Evolutionary conservation across 2,797 vertebrate species (phyloP).

Genomic region (Hypotaenidia okinawae): DNA sequence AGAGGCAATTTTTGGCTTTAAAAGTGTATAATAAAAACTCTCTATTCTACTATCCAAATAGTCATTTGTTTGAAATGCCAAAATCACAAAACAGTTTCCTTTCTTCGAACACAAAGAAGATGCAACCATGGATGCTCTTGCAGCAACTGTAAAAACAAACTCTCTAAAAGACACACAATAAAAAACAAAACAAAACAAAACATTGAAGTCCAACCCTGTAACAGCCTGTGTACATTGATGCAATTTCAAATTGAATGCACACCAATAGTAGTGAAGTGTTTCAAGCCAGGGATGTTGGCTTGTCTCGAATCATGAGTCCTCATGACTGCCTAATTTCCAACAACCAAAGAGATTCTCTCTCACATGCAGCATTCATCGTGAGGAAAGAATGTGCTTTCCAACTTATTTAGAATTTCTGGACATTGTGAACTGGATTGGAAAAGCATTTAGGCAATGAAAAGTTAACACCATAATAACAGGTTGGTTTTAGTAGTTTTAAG

Average conservation of each 20-base stretch:
- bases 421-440: neutral
- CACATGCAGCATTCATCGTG: neutral
- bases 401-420: neutral
- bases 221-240: neutral
- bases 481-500: neutral
- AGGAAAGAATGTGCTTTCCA: neutral
- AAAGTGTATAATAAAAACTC: neutral
- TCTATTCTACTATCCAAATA: neutral
- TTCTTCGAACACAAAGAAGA: neutral
- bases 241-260: neutral
- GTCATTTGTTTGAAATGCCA: neutral
- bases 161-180: neutral
- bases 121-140: neutral
- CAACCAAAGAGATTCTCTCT: neutral
- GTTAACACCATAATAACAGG: neutral
- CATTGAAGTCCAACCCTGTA: neutral
- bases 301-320: neutral
- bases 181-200: too few relatives aligned
- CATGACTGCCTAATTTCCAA: neutral
- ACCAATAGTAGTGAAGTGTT: neutral
- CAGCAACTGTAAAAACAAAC: neutral
- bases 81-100: neutral
- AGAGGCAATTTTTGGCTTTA: neutral
- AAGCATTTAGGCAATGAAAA: neutral
- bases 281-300: neutral